Conservation (phyloP, 2,888 invertebrate species). For the Phorcus lineatus region DNA sequence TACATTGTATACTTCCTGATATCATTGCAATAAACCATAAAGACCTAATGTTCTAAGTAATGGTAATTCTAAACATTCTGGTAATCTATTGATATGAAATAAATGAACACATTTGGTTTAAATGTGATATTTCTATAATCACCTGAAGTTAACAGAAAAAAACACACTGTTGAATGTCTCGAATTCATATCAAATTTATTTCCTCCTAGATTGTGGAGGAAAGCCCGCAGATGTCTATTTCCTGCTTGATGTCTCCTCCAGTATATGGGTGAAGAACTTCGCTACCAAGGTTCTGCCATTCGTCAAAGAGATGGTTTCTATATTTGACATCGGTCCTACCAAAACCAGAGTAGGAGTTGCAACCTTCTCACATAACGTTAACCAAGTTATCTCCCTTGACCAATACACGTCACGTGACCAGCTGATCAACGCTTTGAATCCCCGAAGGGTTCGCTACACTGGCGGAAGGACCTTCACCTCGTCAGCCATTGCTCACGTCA, state of each 20-base stretch:
- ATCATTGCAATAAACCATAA: too few species aligned
- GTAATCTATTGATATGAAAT: too few species aligned
- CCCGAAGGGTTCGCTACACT: slow-evolving; percentile 2
- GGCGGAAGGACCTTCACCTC: slow-evolving; percentile 31
- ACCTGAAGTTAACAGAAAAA: too few species aligned
- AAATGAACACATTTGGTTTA: too few species aligned
- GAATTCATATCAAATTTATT: too few species aligned
- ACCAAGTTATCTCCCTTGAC: slow-evolving; percentile 39
- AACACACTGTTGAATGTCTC: too few species aligned
- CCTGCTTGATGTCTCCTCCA: slow-evolving; percentile 46
- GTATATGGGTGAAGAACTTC: slow-evolving; percentile 48
- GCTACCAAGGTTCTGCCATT: slow-evolving; percentile 30
- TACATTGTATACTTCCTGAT: too few species aligned
- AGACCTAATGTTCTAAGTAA: too few species aligned
- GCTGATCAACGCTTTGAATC: slow-evolving; percentile 18
- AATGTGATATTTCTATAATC: too few species aligned
- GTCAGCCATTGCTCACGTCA: slow-evolving; percentile 21
- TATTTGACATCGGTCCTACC: slow-evolving; percentile 28
- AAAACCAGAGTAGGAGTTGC: slow-evolving; percentile 28
- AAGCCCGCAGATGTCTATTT: slow-evolving; percentile 41
- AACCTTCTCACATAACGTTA: slow-evolving; percentile 22
- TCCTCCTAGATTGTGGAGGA: slow-evolving; percentile 29
- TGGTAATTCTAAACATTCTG: too few species aligned
- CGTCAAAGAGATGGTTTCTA: slow-evolving; percentile 29
- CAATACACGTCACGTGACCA: slow-evolving; percentile 27